Evolutionary conservation across 2,888 invertebrate species (phyloP).

Genomic region (Phanerotoma sp.): DNA sequence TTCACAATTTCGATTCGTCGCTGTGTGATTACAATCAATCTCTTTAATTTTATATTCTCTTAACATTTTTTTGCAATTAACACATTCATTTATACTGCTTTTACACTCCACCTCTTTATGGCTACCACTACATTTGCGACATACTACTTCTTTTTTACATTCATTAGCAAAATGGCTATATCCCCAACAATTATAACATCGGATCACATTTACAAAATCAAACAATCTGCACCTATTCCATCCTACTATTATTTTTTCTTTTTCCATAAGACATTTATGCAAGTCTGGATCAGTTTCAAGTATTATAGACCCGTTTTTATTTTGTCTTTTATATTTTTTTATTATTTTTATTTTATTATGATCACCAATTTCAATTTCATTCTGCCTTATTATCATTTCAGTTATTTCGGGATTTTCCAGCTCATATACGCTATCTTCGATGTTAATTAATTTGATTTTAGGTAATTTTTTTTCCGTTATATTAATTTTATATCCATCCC

Average conservation of each 20-base stretch:
- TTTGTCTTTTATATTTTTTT: too few relatives aligned
- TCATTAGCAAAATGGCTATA: slow-evolving; percentile 24
- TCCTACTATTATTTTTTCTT: background rate
- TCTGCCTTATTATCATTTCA: too few relatives aligned
- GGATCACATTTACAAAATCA: background rate
- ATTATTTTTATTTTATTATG: too few relatives aligned
- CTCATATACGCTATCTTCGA: too few relatives aligned
- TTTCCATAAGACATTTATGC: background rate
- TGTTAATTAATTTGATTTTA: too few relatives aligned
- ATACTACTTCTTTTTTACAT: slow-evolving; percentile 14
- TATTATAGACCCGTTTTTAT: background rate
- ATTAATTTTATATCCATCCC: too few relatives aligned
- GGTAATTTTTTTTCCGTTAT: too few relatives aligned
- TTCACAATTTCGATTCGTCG: slow-evolving; percentile 17
- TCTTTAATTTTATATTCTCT: slow-evolving; percentile 11
- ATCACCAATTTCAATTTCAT: too few relatives aligned
- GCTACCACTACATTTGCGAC: slow-evolving; percentile 14
- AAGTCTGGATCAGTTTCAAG: background rate
- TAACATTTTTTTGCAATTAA: slow-evolving; percentile 22
- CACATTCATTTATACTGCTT: slow-evolving; percentile 10
- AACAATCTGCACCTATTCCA: background rate
- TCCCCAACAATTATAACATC: slow-evolving; percentile 17
- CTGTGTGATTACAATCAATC: slow-evolving; percentile 4
- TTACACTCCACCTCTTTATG: slow-evolving; percentile 16
- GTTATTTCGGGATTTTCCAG: too few relatives aligned